phyloP scores from a whole-genome alignment of 2,888 invertebrate genomes.

The Drosophila subsilvestris region DNA sequence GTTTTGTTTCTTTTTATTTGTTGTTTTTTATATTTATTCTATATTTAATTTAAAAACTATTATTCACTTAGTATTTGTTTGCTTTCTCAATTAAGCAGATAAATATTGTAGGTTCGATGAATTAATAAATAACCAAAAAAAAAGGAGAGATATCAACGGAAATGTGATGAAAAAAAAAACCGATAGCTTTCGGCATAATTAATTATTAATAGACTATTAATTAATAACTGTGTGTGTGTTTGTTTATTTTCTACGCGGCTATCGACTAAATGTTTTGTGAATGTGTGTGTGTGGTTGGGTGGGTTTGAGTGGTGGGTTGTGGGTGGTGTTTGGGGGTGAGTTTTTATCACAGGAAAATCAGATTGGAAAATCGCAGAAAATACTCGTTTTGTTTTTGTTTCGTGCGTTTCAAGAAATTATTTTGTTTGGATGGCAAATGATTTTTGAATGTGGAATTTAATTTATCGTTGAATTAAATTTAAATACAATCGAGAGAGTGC shows the following conservation, averaged over 20 bases:
- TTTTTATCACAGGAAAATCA: conserved; percentile 66
- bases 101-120: conserved; percentile 60
- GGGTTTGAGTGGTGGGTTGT: not conserved
- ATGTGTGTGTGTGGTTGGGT: conserved; percentile 10
- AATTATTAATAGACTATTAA: conserved; percentile 54
- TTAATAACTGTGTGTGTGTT: conserved; percentile 53
- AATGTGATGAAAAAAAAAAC: not conserved
- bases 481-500: not conserved
- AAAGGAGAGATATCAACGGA: not conserved
- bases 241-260: conserved; percentile 48
- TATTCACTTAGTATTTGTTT: conserved; percentile 29
- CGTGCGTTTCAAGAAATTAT: not conserved
- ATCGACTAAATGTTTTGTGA: conserved; percentile 48
- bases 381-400: not conserved
- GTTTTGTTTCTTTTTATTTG: conserved; percentile 10
- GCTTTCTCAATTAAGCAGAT: conserved; percentile 39
- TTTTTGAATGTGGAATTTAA: not conserved
- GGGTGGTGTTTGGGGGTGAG: conserved; percentile 41
- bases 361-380: conserved; percentile 20
- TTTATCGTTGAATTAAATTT: not conserved
- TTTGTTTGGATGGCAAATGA: not conserved
- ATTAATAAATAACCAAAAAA: conserved; percentile 52
- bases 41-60: conserved; percentile 13
- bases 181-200: conserved; percentile 16
- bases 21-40: conserved; percentile 10